Evolutionary conservation across 2,888 invertebrate species (phyloP).

Genomic region (Saturnia pavonia): DNA sequence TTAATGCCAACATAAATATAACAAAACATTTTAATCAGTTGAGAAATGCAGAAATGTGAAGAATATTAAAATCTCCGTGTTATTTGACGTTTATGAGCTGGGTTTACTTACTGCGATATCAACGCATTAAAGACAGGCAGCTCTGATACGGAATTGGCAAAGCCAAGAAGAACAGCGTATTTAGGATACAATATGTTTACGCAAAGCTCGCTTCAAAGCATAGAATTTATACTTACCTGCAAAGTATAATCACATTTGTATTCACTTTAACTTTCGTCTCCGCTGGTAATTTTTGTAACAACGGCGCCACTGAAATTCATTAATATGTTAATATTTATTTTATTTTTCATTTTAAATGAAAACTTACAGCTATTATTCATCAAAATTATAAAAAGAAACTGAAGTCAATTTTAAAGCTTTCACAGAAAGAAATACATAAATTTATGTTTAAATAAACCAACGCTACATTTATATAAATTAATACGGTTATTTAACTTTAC

Average conservation of each 20-base stretch:
- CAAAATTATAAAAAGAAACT: not conserved
- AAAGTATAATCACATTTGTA: not conserved
- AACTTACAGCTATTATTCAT: not conserved
- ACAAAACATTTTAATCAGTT: too few species aligned
- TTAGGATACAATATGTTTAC: too few species aligned
- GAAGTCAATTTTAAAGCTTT: not conserved
- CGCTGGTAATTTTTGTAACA: not conserved
- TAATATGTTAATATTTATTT: not conserved
- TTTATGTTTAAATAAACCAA: too few species aligned
- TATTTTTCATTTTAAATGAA: not conserved
- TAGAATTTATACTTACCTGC: not conserved
- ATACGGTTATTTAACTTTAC: too few species aligned
- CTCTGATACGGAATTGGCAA: not conserved
- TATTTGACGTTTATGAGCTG: not conserved
- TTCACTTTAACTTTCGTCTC: not conserved
- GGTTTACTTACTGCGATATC: not conserved
- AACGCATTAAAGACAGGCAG: not conserved
- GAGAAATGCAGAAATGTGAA: too few species aligned
- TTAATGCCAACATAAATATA: too few species aligned
- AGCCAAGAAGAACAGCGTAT: not conserved
- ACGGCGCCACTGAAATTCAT: not conserved
- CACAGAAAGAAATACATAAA: too few species aligned
- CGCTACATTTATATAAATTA: too few species aligned
- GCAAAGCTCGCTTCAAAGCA: not conserved
- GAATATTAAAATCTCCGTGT: not conserved